Percentiles rank a stretch among this genome's conserved stretches.
These are phyloP conservation scores for Sus cebifrons DNA, from an alignment of 2,797 vertebrate species.

Conservation along the genomic window DNA sequence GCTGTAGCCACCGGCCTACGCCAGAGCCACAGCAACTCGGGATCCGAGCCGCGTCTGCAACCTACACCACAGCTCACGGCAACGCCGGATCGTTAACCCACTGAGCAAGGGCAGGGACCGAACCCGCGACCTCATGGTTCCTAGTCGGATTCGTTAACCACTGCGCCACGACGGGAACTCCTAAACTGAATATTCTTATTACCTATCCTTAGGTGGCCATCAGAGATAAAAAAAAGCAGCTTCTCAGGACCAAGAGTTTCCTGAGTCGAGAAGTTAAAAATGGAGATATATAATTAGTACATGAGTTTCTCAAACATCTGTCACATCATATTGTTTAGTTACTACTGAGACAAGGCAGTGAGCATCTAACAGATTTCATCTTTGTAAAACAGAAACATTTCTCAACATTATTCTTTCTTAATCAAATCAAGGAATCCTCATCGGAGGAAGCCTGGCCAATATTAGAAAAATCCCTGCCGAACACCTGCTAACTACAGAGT, in stretches of 20 bases:
- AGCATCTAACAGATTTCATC: slow-evolving; percentile 83
- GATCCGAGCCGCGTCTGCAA: too few species aligned
- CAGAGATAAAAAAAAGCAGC: not conserved
- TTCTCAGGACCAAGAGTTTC: slow-evolving; percentile 59
- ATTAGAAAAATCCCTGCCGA: slow-evolving; percentile 36
- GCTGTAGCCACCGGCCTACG: too few species aligned
- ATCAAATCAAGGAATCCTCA: slow-evolving; percentile 64
- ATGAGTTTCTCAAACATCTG: slow-evolving; percentile 84
- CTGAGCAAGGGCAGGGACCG: too few species aligned
- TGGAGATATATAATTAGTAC: slow-evolving; percentile 74
- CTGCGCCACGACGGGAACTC: too few species aligned
- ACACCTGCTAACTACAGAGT: not conserved
- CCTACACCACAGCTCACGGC: too few species aligned
- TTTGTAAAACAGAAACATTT: slow-evolving; percentile 77
- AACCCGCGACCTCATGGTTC: too few species aligned
- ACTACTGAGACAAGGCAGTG: slow-evolving; percentile 78
- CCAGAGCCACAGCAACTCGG: too few species aligned
- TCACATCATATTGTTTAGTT: slow-evolving; percentile 85
- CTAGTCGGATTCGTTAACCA: too few species aligned
- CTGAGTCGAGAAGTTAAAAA: slow-evolving; percentile 68
- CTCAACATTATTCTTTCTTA: slow-evolving; percentile 78
- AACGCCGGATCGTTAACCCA: too few species aligned
- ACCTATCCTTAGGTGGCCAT: not conserved
- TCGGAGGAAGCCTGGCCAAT: slow-evolving; percentile 36
- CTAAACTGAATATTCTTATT: not conserved